Percentiles rank a stretch among this genome's conserved stretches.
These are phyloP conservation scores for Syngnathus rostellatus DNA, from an alignment of 2,797 vertebrate species.

Conservation along the genomic window DNA sequence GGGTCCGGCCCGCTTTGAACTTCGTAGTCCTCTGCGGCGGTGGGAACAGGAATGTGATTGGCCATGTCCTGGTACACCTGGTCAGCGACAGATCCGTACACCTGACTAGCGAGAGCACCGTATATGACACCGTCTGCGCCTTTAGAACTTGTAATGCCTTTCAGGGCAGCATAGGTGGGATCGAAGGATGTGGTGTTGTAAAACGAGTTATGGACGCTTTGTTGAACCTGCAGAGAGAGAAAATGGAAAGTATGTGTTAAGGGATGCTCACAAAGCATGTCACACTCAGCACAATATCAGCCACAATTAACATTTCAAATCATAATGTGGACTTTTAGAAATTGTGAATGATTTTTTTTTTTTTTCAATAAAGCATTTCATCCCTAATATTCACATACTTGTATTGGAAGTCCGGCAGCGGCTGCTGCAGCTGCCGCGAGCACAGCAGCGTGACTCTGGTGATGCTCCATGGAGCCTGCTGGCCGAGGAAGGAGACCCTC, in stretches of 20 bases:
- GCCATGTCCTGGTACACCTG: conserved; percentile 57
- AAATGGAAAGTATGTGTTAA: neutral
- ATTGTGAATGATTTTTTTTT: no score
- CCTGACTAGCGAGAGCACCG: conserved; percentile 72
- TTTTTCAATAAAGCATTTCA: neutral
- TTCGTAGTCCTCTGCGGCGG: conserved; percentile 34
- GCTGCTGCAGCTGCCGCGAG: conserved; percentile 71
- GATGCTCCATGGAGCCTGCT: conserved; percentile 67
- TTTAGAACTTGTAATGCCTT: conserved; percentile 67
- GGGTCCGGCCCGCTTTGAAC: conserved; percentile 47
- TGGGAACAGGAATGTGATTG: conserved; percentile 30
- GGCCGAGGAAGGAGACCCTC: conserved; percentile 65
- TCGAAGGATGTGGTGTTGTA: conserved; percentile 73
- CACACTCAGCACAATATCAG: no score
- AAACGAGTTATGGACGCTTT: conserved; percentile 76
- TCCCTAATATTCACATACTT: conserved; percentile 37
- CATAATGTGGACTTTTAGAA: neutral
- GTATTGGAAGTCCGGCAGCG: conserved; percentile 71
- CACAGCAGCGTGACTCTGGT: conserved; percentile 74
- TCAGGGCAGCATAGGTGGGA: conserved; percentile 71
- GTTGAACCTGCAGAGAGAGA: conserved; percentile 59
- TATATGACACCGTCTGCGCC: conserved; percentile 70
- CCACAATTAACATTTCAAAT: neutral
- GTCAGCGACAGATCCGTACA: conserved; percentile 69
- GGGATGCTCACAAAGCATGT: neutral